phyloP scores from a whole-genome alignment of 2,797 vertebrate genomes.

The Lemur catta region DNA sequence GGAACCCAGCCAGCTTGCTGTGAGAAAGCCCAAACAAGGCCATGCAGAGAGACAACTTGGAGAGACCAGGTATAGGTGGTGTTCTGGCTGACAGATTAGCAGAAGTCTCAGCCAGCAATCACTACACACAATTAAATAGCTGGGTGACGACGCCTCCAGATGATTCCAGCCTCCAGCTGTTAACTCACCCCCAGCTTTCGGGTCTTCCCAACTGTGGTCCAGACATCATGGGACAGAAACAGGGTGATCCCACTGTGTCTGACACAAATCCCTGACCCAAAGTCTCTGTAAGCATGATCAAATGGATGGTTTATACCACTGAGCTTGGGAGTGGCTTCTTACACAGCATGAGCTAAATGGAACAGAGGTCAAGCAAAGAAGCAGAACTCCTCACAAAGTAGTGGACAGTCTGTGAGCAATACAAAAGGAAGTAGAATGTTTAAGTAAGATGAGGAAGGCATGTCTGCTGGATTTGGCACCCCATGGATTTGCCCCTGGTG shows the following conservation, averaged over 20 bases:
- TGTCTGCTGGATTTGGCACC: neutral
- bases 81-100: neutral
- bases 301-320: neutral
- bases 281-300: neutral
- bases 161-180: neutral
- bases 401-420: neutral
- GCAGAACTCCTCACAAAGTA: neutral
- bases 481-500: too few relatives aligned
- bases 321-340: neutral
- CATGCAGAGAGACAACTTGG: neutral
- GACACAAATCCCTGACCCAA: neutral
- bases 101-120: neutral
- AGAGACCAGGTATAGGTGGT: neutral
- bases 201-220: neutral
- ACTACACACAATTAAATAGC: neutral
- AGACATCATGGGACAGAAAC: neutral
- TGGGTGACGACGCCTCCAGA: neutral
- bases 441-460: neutral
- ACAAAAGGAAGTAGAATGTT: neutral
- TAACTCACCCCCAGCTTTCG: neutral
- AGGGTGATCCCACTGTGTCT: neutral
- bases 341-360: neutral
- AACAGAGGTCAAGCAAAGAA: neutral
- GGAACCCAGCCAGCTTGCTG: neutral
- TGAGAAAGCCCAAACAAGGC: neutral